phyloP scores from a whole-genome alignment of 37 sponge, comb jelly and placozoan genomes.

The Amphimedon queenslandica region DNA sequence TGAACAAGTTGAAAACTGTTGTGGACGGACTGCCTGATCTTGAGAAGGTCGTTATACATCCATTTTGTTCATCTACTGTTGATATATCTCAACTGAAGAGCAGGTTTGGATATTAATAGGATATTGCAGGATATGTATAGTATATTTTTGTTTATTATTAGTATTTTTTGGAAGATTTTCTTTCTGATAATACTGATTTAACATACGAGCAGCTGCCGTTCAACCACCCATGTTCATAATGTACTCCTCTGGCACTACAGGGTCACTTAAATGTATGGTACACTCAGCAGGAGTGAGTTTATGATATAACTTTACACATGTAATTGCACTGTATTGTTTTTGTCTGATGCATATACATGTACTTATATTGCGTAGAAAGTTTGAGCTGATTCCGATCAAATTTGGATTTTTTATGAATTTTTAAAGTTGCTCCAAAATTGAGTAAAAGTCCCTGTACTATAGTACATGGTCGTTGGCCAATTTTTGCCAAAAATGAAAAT shows the following conservation, averaged over 20 bases:
- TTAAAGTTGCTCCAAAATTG: too few species aligned
- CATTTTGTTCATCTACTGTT: constrained; percentile 39
- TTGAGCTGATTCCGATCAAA: too few species aligned
- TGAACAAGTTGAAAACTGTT: constrained; percentile 81
- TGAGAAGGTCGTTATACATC: constrained; percentile 77
- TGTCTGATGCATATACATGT: neutral
- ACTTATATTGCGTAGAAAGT: too few species aligned
- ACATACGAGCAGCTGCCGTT: constrained; percentile 92
- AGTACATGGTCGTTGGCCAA: too few species aligned
- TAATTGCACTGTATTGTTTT: neutral
- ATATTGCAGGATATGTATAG: too few species aligned
- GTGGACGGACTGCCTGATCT: constrained; percentile 80
- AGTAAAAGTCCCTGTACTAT: too few species aligned
- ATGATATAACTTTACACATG: neutral
- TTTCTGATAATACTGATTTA: constrained; percentile 36
- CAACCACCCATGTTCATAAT: constrained; percentile 98
- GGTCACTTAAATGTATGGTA: constrained; percentile 97
- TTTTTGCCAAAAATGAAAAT: too few species aligned
- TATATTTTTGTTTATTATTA: too few species aligned
- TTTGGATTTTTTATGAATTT: too few species aligned
- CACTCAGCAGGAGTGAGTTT: constrained; percentile 91
- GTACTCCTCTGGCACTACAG: constrained; percentile 99
- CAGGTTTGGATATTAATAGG: too few species aligned
- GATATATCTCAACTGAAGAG: too few species aligned
- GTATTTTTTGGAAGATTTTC: constrained; percentile 63